Conservation (phyloP, 2,888 invertebrate species). For the Epirrhoe tristata region DNA sequence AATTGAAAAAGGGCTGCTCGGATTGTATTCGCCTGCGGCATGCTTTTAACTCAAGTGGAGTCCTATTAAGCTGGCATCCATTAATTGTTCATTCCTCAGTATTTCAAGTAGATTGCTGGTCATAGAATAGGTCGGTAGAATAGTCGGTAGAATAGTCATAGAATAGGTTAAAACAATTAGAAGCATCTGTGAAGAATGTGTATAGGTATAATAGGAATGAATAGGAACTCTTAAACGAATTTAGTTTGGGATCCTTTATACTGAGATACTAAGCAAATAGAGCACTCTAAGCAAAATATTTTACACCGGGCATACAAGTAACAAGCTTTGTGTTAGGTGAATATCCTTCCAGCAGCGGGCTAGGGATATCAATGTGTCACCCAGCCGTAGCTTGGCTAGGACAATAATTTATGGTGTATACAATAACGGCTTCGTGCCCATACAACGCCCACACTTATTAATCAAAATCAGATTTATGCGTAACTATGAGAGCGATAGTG, state of each 20-base stretch:
- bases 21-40: slow-evolving; percentile 58
- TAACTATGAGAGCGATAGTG: slow-evolving; percentile 70
- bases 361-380: slow-evolving; percentile 33
- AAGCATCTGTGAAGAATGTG: slow-evolving; percentile 33
- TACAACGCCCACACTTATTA: slow-evolving; percentile 80
- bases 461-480: slow-evolving; percentile 80
- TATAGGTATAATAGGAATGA: too few relatives aligned
- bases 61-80: slow-evolving; percentile 59
- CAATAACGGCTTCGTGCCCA: slow-evolving; percentile 70
- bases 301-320: neutral
- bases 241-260: neutral
- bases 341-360: slow-evolving; percentile 1
- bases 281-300: neutral
- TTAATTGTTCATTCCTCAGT: slow-evolving; percentile 63
- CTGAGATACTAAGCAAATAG: neutral
- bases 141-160: slow-evolving; percentile 50
- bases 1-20: slow-evolving; percentile 50
- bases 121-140: slow-evolving; percentile 49
- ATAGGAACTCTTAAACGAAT: neutral
- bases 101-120: slow-evolving; percentile 56
- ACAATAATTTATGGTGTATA: slow-evolving; percentile 63
- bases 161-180: slow-evolving; percentile 46
- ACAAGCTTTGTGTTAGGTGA: neutral
- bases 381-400: slow-evolving; percentile 41
- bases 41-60: slow-evolving; percentile 69